These are phyloP conservation scores for Petrosia ficiformis DNA, from an alignment of 37 sponge, comb jelly and placozoan genomes.

Conservation along the genomic window DNA sequence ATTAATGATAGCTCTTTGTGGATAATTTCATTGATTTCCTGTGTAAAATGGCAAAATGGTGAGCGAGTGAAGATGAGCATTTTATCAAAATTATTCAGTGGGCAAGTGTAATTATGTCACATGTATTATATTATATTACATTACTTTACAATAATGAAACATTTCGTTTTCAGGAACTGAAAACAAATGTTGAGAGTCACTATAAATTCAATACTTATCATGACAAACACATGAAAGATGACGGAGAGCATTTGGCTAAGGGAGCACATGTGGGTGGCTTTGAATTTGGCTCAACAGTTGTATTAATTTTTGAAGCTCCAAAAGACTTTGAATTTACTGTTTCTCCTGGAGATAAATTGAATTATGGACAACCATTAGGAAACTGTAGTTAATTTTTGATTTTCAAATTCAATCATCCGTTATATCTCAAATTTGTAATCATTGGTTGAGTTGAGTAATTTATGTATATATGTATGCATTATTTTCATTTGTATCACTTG, in stretches of 20 bases:
- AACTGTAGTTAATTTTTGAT: neutral
- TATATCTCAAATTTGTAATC: too few species aligned
- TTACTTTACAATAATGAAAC: too few species aligned
- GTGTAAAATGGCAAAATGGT: too few species aligned
- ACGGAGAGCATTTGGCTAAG: slow-evolving; percentile 25
- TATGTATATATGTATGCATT: too few species aligned
- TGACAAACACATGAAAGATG: slow-evolving; percentile 11
- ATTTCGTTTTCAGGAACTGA: slow-evolving; percentile 56
- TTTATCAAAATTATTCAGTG: too few species aligned
- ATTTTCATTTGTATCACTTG: too few species aligned
- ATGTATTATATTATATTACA: too few species aligned
- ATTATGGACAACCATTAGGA: slow-evolving; percentile 81
- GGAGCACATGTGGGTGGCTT: slow-evolving; percentile 87
- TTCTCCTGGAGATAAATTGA: slow-evolving; percentile 50
- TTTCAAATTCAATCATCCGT: neutral
- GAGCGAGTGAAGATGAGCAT: too few species aligned
- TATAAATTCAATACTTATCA: slow-evolving; percentile 42
- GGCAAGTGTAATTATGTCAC: too few species aligned
- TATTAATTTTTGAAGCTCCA: slow-evolving; percentile 91
- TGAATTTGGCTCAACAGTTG: slow-evolving; percentile 88
- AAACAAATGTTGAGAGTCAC: slow-evolving; percentile 45
- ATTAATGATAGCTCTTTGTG: too few species aligned
- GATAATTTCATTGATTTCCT: too few species aligned
- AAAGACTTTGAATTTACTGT: slow-evolving; percentile 72
- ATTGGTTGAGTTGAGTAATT: too few species aligned